These are phyloP conservation scores for Phrynocephalus guinanensis DNA, from an alignment of 2,797 vertebrate species.

Conservation along the genomic window DNA sequence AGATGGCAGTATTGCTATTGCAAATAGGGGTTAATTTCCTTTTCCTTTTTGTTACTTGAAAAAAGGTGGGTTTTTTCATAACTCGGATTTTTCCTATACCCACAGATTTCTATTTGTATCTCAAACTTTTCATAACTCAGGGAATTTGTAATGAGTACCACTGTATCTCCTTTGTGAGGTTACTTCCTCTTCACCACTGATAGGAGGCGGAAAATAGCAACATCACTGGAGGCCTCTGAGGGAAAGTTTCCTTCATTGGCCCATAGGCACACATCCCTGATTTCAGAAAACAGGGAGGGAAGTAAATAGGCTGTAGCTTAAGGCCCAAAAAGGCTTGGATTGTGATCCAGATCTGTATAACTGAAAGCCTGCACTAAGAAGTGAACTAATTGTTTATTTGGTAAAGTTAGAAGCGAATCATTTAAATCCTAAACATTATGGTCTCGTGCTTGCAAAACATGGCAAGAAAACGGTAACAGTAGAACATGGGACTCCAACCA, in stretches of 20 bases:
- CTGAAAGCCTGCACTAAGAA: constrained; percentile 31
- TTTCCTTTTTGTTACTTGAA: no score
- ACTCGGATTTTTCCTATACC: no score
- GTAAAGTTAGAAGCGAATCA: constrained; percentile 6
- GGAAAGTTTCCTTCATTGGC: neutral
- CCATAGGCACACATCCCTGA: neutral
- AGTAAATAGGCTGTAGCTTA: neutral
- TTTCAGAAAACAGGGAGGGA: neutral
- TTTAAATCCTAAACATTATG: neutral
- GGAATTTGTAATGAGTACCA: no score
- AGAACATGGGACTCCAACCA: constrained; percentile 77
- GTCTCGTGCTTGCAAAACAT: constrained; percentile 21
- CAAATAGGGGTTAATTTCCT: no score
- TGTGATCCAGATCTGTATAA: constrained; percentile 30
- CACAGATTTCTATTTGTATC: no score
- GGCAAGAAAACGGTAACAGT: constrained; percentile 39
- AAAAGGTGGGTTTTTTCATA: no score
- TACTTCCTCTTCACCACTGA: neutral
- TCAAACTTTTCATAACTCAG: no score
- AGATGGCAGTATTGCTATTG: no score
- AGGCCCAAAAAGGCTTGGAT: neutral
- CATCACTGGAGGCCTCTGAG: neutral
- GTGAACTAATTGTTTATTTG: constrained; percentile 39
- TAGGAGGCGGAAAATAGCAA: neutral
- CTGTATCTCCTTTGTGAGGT: neutral